Base-by-base conservation (phyloP, 2,797 vertebrate species). In the Coluber constrictor region DNA sequence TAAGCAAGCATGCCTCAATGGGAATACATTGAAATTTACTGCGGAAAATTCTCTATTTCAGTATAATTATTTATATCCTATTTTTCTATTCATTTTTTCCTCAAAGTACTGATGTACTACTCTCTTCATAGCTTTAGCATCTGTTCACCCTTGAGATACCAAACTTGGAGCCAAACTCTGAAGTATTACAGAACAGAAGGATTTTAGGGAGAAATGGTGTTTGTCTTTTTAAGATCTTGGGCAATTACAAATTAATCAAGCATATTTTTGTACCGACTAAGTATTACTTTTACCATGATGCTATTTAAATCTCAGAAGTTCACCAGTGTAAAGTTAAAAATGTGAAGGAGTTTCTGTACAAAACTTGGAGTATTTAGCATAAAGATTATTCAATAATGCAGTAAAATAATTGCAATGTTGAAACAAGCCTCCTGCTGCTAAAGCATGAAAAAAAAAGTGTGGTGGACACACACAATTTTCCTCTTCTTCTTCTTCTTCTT, bases 311-410 rank as follows among this genome's bases (percentile, higher is more conserved):
- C 18, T 20, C 86, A 55, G 54, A 87, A 0, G 16, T 32, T 55
- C 86, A 87, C 5, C 29, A 1, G 66, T 27, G 4, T 92, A 47
- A 94, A 61, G 74, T 59, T 89, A 18, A 59, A 63, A 63, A 0
- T 3, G 83, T 61, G 93, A 94, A 18, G 0, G 0, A 25, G 88
- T 43, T 83, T 83, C 7, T 15, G n/a, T 96, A 51, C 47, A 94
- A 93, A 96, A 95, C 90, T 92, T 91, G 54, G 37, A 94, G n/a
- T 94, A 92, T 63, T 96, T 96, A 94, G 95, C 95, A 94, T 92
- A 94, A 94, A 95, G 37, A 89, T 94, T 95, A 93, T 91, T 90
- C 29, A 86, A 13, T 93, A 96, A 79, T 93, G 92, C 90, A 95
- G 94, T 92, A 96, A 97, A 97, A 93, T 88, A 94, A 60, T 95